Base-by-base conservation (phyloP, 2,797 vertebrate genomes). In the Siniperca undulata region DNA sequence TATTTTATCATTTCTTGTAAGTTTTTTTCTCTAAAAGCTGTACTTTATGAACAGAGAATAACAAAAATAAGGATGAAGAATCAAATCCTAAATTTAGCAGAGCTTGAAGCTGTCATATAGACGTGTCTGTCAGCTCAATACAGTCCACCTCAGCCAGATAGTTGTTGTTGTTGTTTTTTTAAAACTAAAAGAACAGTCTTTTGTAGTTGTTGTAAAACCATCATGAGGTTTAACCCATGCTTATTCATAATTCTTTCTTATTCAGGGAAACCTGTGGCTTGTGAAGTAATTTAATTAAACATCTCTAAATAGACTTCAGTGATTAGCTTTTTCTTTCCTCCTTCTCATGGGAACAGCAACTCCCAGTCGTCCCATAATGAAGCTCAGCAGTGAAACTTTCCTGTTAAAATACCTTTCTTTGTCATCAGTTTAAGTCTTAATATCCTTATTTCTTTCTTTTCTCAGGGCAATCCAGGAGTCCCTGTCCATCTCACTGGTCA, bases 381-480 rank as follows among this genome's bases (percentile, higher is more conserved):
- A 86, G 56, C 55, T 22, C 42, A 34, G 67, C 82, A 74, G 40
- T 52, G 70, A 84, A 78, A 46, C 60, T 0, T 34, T 53, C 22
- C 42, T 10, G 24, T 77, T 60, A 53, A 81, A 59, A 76, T 14
- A 52, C 9, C 5, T 3, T 4, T 60, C 42, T 50, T 83, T 80
- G 34, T 78, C 85, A n/a, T 71, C 13, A 56, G 40, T 50, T 52
- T 17, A 34, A 48, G n/a, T 67, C 71, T 72, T 34, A 10, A 34
- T 24, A 70, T 71, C 77, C 14, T 30, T 16, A 19, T 52, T 55
- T 64, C 30, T 48, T 46, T 77, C 0, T 71, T 1, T 4, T 53
- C 59, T 46, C 90, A 99, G 98, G 90, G 97, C 97, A 0, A 97
- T 99, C 86, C 97, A 98, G 92, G 97, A 98, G 94, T 98, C 97